Base-by-base conservation (phyloP, 1,140 invertebrate species). In the Centruroides sculpturatus region DNA sequence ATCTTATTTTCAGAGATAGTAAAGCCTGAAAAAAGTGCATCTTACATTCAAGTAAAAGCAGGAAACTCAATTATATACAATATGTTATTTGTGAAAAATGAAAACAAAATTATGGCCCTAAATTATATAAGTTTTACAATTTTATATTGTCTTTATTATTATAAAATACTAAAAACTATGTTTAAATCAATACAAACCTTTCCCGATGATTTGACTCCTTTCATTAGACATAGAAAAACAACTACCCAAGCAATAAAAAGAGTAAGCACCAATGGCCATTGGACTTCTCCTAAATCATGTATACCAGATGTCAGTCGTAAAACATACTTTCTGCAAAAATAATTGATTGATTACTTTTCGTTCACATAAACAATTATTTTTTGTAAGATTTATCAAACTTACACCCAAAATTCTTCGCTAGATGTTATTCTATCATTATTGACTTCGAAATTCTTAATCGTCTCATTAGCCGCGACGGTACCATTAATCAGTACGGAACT, bases 201-300 rank as follows among this genome's bases (percentile, higher is more conserved):
- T 54, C 75, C 85, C 71, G 74, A 86, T 75, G 70, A 85, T 79
- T 71, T 80, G 67, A 78, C 86, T 79, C 79, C 79, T 68, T 78
- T 80, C 70, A 77, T 79, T 41, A 81, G 76, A 68, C 76, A 80
- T 60, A 78, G 69, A 70, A 77, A 80, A 55, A 88, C 81, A 57
- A 86, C 67, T 50, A 85, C 69, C 85, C 85, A 88, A 49, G 83
- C 83, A 49, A 86, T 66, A 47, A 81, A 70, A 35, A 88, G 75
- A 63, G 80, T 82, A 13, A 80, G 76, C 49, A 84, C 77, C 12
- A 88, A 74, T 69, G 84, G 81, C 81, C 80, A 84, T 69, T 84
- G 82, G 61, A 87, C 76, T 4, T 77, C 78, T n/a, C 82, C 84
- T 34, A 84, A 73, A 47, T 82, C 75, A 56, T 82, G 80, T 63